Conservation (phyloP, 2,113 vertebrate species). For the Oryzias melastigma region DNA sequence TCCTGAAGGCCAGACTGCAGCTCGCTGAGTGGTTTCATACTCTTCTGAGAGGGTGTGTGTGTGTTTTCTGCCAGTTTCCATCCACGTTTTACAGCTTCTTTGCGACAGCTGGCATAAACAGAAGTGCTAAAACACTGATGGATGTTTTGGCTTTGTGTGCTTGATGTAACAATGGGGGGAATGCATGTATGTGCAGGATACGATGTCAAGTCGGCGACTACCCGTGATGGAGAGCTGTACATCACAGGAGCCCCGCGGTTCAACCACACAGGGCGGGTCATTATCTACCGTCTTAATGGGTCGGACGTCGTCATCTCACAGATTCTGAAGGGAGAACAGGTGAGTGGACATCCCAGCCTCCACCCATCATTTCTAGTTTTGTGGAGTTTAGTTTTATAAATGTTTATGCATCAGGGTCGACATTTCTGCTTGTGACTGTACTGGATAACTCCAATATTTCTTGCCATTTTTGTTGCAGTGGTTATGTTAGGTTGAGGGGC, state of each 20-base stretch:
- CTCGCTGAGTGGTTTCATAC: conserved; percentile 3
- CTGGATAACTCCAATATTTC: too few species aligned
- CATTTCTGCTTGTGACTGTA: too few species aligned
- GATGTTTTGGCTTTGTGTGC: too few species aligned
- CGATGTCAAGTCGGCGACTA: conserved; percentile 86
- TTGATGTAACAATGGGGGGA: neutral
- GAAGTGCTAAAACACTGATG: neutral
- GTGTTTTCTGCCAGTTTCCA: conserved; percentile 25
- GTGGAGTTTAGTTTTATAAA: too few species aligned
- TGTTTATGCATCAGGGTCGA: too few species aligned
- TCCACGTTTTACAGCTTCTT: conserved; percentile 41
- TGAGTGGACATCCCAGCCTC: conserved; percentile 50
- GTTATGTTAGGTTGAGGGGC: too few species aligned
- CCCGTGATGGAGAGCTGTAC: conserved; percentile 80
- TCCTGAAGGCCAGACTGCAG: conserved; percentile 9
- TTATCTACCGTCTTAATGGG: conserved; percentile 83
- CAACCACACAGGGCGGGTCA: conserved; percentile 93
- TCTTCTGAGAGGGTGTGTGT: conserved; percentile 13
- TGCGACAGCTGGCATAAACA: conserved; percentile 26
- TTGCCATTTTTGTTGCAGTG: too few species aligned
- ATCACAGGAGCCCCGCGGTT: conserved; percentile 91
- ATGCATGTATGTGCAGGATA: conserved; percentile 79
- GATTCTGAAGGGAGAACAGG: conserved; percentile 90
- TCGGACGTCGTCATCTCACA: conserved; percentile 77
- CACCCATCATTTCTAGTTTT: neutral